phyloP scores from a whole-genome alignment of 2,888 invertebrate species.

The Cataglyphis rosenhaueri region DNA sequence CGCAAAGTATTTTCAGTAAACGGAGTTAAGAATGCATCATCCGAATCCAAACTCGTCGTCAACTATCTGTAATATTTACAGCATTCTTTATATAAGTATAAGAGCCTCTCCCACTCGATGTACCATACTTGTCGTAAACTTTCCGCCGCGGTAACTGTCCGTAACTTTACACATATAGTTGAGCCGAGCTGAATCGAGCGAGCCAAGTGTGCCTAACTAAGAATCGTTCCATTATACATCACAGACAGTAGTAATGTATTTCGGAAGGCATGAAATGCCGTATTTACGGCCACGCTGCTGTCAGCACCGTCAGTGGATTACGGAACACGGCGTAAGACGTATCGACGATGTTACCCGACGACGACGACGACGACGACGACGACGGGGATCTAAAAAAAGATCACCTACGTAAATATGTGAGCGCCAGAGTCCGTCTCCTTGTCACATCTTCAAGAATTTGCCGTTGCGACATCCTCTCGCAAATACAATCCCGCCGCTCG shows the following conservation, averaged over 20 bases:
- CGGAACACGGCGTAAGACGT: conserved; percentile 26
- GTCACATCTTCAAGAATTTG: conserved; percentile 61
- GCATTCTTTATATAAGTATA: conserved; percentile 31
- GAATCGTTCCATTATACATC: conserved; percentile 2
- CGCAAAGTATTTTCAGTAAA: conserved; percentile 43
- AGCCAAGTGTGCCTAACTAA: conserved; percentile 15
- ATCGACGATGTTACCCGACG: conserved; percentile 8
- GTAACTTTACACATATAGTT: conserved; percentile 18
- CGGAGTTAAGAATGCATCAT: conserved; percentile 33
- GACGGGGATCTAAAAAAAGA: conserved; percentile 42
- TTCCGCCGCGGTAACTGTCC: conserved; percentile 31
- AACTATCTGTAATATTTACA: conserved; percentile 42
- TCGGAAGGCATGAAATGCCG: conserved; percentile 32
- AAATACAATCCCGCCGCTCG: conserved; percentile 59
- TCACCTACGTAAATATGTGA: conserved; percentile 63
- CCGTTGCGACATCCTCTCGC: conserved; percentile 65
- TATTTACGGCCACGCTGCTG: conserved; percentile 27
- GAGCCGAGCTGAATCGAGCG: conserved; percentile 15
- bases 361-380: neutral
- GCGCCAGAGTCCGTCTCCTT: conserved; percentile 46
- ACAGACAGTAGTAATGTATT: conserved; percentile 16
- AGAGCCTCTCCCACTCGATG: neutral
- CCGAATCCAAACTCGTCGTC: conserved; percentile 37
- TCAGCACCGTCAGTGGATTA: conserved; percentile 35
- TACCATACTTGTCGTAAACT: conserved; percentile 35